Evolutionary conservation across 1,140 invertebrate species (phyloP), one percentile per base, ranked within the genome.

Genomic region (Magallana gigas): DNA sequence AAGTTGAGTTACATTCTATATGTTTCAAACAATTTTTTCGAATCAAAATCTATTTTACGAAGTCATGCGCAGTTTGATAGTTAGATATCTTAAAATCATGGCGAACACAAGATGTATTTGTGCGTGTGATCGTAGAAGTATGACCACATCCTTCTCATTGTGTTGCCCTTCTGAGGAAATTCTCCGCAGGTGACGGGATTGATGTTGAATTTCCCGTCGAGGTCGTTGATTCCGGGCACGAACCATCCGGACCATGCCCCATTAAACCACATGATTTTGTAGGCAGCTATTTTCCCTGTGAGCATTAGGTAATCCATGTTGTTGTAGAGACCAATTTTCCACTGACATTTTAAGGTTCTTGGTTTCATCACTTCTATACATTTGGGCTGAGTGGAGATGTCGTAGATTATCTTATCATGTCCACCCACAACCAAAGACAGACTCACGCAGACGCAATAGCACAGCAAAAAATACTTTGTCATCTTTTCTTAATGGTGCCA

Each of bases 221-320:
- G 16, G 83, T 89, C 88, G 48, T 89, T 89, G 48, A 60, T 12
- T 3, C 86, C 88, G 14, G 88, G 88, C 23, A 89, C 64, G 23
- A 57, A 89, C 88, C 88, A 87, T 23, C 58, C 18, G 16, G 84
- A 85, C 87, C 87, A 88, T 6, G 18, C 56, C 16, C 80, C 76
- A 57, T 57, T 85, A 57, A 80, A 86, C 88, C 88, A 86, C 60
- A 18, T 62, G 11, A 85, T 85, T 56, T 85, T 23, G 18, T 85
- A 85, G 12, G 29, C 62, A 16, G 56, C 56, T 1, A 85, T 85
- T 68, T 18, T 85, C 16, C 84, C 84, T 68, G 18, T 8, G 12
- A 56, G 23, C 7, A n/a, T 16, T 0, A 68, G 5, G 12, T 64
- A 36, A 36, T 85, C 62, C 48, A 68, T 16, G n/a, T 68, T 48